phyloP scores from a whole-genome alignment of 2,797 vertebrate species.

The Bothrops alternatus region DNA sequence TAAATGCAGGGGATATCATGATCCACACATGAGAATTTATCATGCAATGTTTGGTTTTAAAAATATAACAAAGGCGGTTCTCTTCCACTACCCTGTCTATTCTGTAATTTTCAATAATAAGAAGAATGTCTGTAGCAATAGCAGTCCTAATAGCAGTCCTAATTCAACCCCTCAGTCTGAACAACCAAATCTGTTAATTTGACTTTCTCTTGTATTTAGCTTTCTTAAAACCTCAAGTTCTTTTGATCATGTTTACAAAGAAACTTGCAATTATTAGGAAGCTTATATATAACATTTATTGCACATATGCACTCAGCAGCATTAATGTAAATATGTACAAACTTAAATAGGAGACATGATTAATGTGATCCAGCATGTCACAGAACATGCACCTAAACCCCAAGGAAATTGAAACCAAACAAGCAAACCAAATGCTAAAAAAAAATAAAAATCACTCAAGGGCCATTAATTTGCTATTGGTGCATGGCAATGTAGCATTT shows the following conservation, averaged over 20 bases:
- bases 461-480: background rate
- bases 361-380: background rate
- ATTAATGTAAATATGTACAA: background rate
- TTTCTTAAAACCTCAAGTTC: background rate
- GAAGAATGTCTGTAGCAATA: background rate
- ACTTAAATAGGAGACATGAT: background rate
- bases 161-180: background rate
- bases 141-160: background rate
- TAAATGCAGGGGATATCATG: background rate
- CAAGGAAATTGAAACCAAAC: background rate
- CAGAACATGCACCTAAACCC: background rate
- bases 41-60: background rate
- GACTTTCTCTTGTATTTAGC: background rate
- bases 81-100: background rate
- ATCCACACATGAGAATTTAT: background rate
- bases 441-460: background rate
- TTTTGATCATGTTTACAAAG: background rate
- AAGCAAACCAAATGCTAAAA: background rate
- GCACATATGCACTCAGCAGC: background rate
- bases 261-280: background rate
- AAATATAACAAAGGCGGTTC: background rate
- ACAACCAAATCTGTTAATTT: background rate
- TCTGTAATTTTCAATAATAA: background rate
- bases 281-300: background rate
- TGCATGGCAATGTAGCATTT: fast-evolving